Percentiles rank a stretch among this genome's conserved stretches.
Conservation (phyloP, 2,113 vertebrate genomes). For the Corythaixoides concolor region DNA sequence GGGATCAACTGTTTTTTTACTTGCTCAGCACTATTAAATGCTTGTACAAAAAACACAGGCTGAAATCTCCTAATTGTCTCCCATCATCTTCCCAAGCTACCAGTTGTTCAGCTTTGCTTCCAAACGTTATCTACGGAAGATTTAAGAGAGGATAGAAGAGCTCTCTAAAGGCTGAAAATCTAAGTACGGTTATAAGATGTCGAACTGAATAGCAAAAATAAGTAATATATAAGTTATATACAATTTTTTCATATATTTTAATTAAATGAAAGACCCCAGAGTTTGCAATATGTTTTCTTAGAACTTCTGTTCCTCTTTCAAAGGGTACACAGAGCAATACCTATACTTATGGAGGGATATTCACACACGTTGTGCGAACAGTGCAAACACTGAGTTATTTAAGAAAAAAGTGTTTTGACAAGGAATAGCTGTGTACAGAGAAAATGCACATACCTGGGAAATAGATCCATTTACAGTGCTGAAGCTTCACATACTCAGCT, state of each 20-base stretch:
- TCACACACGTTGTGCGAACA: background rate
- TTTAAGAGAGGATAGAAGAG: background rate
- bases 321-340: background rate
- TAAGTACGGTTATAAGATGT: background rate
- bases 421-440: background rate
- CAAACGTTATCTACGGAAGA: background rate
- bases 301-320: background rate
- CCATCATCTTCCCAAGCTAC: background rate
- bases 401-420: conserved; percentile 7
- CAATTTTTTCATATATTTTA: background rate
- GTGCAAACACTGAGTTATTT: conserved; percentile 13
- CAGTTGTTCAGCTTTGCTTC: background rate
- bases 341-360: background rate
- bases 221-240: background rate
- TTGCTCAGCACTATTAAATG: background rate
- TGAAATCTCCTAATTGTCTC: background rate
- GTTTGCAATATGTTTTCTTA: background rate
- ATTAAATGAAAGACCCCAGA: background rate
- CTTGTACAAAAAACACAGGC: background rate
- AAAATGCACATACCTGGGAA: background rate
- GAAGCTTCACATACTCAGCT: background rate
- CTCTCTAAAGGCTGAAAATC: background rate
- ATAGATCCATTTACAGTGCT: background rate
- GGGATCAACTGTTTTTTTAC: background rate
- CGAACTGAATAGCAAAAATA: background rate